Percentiles rank a stretch among this genome's conserved stretches.
Conservation (phyloP, 2,113 vertebrate genomes). For the Nothoprocta perdicaria region DNA sequence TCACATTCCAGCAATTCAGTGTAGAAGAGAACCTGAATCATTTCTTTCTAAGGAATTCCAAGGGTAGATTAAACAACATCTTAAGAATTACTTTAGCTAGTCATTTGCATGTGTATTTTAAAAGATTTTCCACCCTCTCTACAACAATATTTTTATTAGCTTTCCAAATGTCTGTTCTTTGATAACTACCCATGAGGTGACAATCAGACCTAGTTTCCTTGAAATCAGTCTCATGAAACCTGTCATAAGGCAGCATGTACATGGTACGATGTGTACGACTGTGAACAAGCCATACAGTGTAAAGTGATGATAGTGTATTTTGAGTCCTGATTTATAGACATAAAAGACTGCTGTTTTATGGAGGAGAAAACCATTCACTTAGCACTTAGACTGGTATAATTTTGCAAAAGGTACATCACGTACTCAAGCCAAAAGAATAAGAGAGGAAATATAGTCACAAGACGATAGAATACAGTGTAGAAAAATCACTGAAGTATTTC, state of each 20-base stretch:
- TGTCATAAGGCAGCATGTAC: neutral
- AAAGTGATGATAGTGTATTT: neutral
- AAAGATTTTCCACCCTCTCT: conserved; percentile 55
- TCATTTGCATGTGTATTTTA: conserved; percentile 75
- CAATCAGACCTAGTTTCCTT: neutral
- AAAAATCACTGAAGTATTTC: neutral
- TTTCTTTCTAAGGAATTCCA: conserved; percentile 57
- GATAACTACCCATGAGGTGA: neutral
- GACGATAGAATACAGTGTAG: neutral
- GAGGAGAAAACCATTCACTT: neutral
- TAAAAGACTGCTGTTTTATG: neutral
- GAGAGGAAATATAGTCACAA: neutral
- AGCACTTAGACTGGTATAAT: neutral
- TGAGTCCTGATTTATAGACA: neutral
- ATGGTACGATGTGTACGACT: neutral
- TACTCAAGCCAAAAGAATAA: neutral
- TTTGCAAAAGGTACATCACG: neutral
- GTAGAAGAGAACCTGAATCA: conserved; percentile 49
- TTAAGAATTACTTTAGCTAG: conserved; percentile 75
- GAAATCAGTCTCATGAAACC: neutral
- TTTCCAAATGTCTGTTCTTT: conserved; percentile 66
- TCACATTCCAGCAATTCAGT: conserved; percentile 69
- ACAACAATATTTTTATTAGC: conserved; percentile 56
- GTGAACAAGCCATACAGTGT: neutral
- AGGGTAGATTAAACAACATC: conserved; percentile 68